These are phyloP conservation scores for Microctenopoma stevenorrisi DNA, from an alignment of 2,797 vertebrate species.

Conservation along the genomic window DNA sequence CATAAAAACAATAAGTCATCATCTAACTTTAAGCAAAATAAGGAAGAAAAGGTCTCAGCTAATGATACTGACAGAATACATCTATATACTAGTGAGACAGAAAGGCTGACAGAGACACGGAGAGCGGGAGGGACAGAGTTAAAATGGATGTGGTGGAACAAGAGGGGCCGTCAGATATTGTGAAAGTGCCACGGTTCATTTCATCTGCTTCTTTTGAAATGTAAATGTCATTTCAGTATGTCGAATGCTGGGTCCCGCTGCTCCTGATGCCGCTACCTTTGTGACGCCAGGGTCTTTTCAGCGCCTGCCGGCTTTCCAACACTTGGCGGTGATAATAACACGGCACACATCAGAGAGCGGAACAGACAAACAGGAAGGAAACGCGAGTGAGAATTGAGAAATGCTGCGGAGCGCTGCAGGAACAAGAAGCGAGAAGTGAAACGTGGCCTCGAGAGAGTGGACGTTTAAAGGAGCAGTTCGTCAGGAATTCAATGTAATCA, in stretches of 20 bases:
- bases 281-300: conserved; percentile 24
- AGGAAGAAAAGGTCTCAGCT: not conserved
- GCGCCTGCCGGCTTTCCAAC: conserved; percentile 18
- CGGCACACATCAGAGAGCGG: conserved; percentile 6
- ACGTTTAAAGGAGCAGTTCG: not conserved
- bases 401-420: conserved; percentile 17
- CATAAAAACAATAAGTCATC: too few relatives aligned
- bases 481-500: too few relatives aligned
- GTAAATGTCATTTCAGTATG: conserved; percentile 44
- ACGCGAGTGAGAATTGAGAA: conserved; percentile 28
- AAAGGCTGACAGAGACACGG: not conserved
- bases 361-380: conserved; percentile 59
- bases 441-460: conserved; percentile 10
- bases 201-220: conserved; percentile 52
- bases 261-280: conserved; percentile 28
- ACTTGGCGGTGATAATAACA: conserved; percentile 19
- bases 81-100: not conserved
- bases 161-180: conserved; percentile 40
- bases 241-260: conserved; percentile 8
- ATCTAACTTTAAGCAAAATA: too few relatives aligned
- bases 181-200: conserved; percentile 21
- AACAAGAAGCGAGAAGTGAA: conserved; percentile 47
- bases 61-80: too few relatives aligned
- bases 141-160: conserved; percentile 56
- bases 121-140: not conserved